phyloP scores from a whole-genome alignment of 2,113 vertebrate species.

The Phylloscopus whistleri region DNA sequence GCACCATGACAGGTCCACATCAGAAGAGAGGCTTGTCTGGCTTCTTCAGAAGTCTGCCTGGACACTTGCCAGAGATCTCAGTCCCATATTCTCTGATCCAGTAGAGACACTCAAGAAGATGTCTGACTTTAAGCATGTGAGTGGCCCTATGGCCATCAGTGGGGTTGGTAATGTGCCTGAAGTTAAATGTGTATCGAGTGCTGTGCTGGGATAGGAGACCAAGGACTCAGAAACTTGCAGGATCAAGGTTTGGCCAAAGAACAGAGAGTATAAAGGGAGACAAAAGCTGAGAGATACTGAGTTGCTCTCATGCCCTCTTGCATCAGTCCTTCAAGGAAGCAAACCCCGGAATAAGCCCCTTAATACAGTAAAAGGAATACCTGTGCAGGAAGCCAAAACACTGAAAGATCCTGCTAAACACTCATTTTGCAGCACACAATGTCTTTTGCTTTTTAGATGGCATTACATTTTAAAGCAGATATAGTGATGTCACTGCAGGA shows the following conservation, averaged over 20 bases:
- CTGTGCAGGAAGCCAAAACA: background rate
- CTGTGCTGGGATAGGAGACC: slow-evolving; percentile 17
- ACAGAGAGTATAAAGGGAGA: slow-evolving; percentile 12
- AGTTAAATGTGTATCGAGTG: background rate
- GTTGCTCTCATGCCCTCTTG: slow-evolving; percentile 2
- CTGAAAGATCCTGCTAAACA: background rate
- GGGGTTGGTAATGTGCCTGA: background rate
- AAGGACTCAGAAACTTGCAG: slow-evolving; percentile 21
- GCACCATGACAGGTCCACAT: background rate
- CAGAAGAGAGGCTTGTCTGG: background rate
- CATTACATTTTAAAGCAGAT: slow-evolving; percentile 21
- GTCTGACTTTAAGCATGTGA: slow-evolving; percentile 18
- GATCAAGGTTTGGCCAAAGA: slow-evolving; percentile 56
- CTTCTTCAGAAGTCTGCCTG: background rate
- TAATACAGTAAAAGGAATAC: background rate
- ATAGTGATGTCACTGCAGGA: slow-evolving; percentile 36
- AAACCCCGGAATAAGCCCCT: background rate
- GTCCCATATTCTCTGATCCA: background rate
- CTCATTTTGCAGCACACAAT: background rate
- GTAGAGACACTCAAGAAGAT: background rate
- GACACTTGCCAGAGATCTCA: background rate
- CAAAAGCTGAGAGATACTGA: background rate
- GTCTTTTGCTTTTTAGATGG: background rate
- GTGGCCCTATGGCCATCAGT: background rate
- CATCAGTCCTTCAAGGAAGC: background rate